These are phyloP conservation scores for Drosophila ananassae DNA, from an alignment of 1,140 invertebrate genomes.

Conservation along the genomic window DNA sequence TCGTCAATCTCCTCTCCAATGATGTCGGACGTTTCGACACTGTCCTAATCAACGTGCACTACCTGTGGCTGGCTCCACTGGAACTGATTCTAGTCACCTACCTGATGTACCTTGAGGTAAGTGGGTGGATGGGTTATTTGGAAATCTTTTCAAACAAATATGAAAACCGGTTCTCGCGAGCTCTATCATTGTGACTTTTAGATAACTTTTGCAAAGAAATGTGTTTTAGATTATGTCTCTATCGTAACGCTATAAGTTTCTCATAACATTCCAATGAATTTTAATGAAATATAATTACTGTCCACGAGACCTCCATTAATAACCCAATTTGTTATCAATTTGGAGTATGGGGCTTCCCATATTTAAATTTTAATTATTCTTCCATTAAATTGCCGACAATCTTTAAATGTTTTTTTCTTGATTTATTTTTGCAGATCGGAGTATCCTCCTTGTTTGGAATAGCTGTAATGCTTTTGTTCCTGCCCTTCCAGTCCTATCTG, in stretches of 20 bases:
- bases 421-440: conserved; percentile 47
- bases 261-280: background rate
- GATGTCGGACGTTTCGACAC: conserved; percentile 85
- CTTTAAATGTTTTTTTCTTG: background rate
- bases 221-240: too few relatives aligned
- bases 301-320: background rate
- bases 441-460: conserved; percentile 90
- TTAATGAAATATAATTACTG: background rate
- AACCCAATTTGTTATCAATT: background rate
- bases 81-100: conserved; percentile 85
- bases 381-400: background rate
- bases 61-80: conserved; percentile 85
- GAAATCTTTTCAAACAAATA: conserved; percentile 4
- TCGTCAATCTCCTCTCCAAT: conserved; percentile 89
- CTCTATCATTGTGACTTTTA: background rate
- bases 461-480: conserved; percentile 90
- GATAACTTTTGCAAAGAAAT: background rate
- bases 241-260: too few relatives aligned
- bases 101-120: conserved; percentile 82
- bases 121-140: background rate
- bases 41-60: conserved; percentile 81
- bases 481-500: conserved; percentile 92
- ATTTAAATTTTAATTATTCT: background rate
- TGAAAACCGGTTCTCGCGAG: conserved; percentile 4
- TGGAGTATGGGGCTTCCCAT: background rate